Percentiles rank a stretch among this genome's conserved stretches.
phyloP scores from a whole-genome alignment of 1,140 invertebrate species.

The Drosophila mauritiana region DNA sequence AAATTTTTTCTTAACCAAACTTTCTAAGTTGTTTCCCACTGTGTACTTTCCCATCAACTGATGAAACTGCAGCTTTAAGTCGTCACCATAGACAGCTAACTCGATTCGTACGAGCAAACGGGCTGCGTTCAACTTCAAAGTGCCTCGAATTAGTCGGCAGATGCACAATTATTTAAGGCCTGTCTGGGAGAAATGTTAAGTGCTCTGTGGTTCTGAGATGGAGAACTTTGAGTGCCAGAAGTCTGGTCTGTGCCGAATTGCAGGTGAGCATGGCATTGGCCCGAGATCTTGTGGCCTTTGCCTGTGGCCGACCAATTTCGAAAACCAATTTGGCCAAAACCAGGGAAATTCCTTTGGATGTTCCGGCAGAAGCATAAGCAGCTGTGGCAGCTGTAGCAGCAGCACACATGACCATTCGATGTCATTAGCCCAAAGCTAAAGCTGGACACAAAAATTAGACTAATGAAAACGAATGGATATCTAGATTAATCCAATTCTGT shows the following conservation, averaged over 20 bases:
- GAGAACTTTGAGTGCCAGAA: constrained; percentile 21
- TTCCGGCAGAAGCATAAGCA: background rate
- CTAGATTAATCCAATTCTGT: constrained; percentile 78
- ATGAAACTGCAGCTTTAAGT: constrained; percentile 31
- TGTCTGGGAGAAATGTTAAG: constrained; percentile 43
- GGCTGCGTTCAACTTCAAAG: constrained; percentile 36
- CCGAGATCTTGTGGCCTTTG: constrained; percentile 52
- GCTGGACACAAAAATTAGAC: constrained; percentile 62
- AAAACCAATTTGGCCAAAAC: constrained; percentile 53
- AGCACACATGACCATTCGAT: constrained; percentile 29
- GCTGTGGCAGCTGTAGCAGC: constrained; percentile 1
- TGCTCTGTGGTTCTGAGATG: constrained; percentile 47
- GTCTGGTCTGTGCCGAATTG: constrained; percentile 26
- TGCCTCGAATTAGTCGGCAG: constrained; percentile 41
- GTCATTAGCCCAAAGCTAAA: constrained; percentile 37
- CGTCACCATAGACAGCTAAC: constrained; percentile 36
- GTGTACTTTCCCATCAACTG: constrained; percentile 10
- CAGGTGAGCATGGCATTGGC: constrained; percentile 21
- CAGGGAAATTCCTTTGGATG: constrained; percentile 39
- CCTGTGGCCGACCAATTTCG: constrained; percentile 56
- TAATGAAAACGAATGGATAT: constrained; percentile 82
- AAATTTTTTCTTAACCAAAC: too few species aligned
- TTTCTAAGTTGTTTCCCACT: too few species aligned
- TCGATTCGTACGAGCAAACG: constrained; percentile 14
- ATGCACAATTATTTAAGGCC: constrained; percentile 50